A percentile compares a stretch with the other conserved stretches of the same genome.
These are phyloP conservation scores for Drosophila pachea DNA, from an alignment of 1,140 invertebrate genomes.

Conservation along the genomic window DNA sequence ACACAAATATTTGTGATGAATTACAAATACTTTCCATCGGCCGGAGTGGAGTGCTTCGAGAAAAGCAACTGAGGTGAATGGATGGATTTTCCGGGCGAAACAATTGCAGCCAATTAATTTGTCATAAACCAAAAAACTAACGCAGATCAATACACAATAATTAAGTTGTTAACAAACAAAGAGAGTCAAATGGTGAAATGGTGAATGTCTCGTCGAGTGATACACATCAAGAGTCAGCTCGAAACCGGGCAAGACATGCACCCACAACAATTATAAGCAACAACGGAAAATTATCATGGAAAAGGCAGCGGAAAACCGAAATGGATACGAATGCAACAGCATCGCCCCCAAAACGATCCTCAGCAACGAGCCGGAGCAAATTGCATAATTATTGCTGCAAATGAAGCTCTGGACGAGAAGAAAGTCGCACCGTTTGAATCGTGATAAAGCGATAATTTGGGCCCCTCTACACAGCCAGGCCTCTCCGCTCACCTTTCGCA, in stretches of 20 bases:
- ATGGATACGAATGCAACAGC: conserved; percentile 12
- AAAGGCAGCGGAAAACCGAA: conserved; percentile 1
- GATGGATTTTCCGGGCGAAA: conserved; percentile 25
- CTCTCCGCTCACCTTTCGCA: background rate
- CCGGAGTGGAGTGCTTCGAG: background rate
- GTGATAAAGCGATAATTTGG: conserved; percentile 75
- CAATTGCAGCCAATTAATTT: conserved; percentile 72
- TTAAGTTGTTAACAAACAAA: conserved; percentile 59
- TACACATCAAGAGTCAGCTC: conserved; percentile 30
- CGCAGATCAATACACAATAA: conserved; percentile 56
- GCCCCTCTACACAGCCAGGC: conserved; percentile 14
- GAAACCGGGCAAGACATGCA: conserved; percentile 29
- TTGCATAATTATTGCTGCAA: conserved; percentile 76
- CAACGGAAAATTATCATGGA: conserved; percentile 41
- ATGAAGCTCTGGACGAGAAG: conserved; percentile 64
- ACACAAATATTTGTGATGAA: conserved; percentile 47
- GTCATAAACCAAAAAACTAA: conserved; percentile 57
- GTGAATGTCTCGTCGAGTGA: conserved; percentile 36
- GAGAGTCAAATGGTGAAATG: conserved; percentile 26
- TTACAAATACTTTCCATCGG: conserved; percentile 36
- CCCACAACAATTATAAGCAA: conserved; percentile 50
- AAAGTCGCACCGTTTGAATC: conserved; percentile 76
- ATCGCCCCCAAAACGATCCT: conserved; percentile 39
- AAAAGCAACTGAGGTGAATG: conserved; percentile 3
- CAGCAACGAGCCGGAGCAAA: conserved; percentile 55